phyloP scores from a whole-genome alignment of 1,140 invertebrate genomes.

The Bathynomus jamesi region DNA sequence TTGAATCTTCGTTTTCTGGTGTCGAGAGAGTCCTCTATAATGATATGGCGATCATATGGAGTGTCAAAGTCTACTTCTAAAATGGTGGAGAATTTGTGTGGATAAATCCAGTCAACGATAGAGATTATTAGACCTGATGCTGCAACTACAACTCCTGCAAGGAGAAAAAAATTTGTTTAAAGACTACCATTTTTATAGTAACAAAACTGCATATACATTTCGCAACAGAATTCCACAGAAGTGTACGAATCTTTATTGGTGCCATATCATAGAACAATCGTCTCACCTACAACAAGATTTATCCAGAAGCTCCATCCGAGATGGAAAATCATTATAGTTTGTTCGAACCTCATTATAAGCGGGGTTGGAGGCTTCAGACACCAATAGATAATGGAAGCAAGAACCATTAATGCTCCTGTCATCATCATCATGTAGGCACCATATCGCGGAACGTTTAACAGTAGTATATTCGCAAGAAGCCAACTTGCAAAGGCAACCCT shows the following conservation, averaged over 20 bases:
- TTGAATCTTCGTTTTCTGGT: constrained; percentile 56
- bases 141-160: neutral
- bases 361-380: constrained; percentile 69
- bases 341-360: constrained; percentile 74
- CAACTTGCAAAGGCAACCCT: constrained; percentile 83
- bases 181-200: no score
- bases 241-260: no score
- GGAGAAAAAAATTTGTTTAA: no score
- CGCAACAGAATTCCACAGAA: no score
- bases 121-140: constrained; percentile 67
- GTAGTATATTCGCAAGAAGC: constrained; percentile 82
- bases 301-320: constrained; percentile 93
- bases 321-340: constrained; percentile 64
- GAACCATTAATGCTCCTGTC: constrained; percentile 53
- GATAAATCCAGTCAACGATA: constrained; percentile 72
- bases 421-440: constrained; percentile 80
- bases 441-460: constrained; percentile 84
- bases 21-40: constrained; percentile 78
- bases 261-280: no score
- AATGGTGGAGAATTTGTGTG: constrained; percentile 83
- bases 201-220: no score
- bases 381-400: constrained; percentile 64
- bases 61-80: constrained; percentile 90
- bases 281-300: constrained; percentile 75
- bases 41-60: constrained; percentile 82